phyloP scores from a whole-genome alignment of 2,113 vertebrate genomes.

The Tenrec ecaudatus region DNA sequence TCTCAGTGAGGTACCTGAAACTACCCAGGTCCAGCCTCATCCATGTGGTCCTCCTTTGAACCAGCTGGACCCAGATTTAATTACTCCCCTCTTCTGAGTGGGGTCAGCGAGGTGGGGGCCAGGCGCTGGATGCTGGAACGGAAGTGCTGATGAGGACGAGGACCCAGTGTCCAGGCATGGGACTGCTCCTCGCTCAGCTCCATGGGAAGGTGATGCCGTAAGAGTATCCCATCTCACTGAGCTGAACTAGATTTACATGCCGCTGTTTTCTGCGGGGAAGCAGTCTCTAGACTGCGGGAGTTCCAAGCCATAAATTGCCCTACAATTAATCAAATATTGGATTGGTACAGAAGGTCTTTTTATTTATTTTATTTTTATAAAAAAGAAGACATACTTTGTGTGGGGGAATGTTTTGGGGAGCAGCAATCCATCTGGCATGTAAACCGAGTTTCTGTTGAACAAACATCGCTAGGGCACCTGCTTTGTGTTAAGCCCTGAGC shows the following conservation, averaged over 20 bases:
- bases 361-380: not conserved
- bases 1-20: conserved; percentile 19
- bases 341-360: conserved; percentile 13
- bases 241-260: conserved; percentile 52
- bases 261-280: conserved; percentile 25
- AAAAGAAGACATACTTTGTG: conserved; percentile 35
- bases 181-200: conserved; percentile 1
- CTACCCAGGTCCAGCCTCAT: conserved; percentile 6
- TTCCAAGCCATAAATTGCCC: conserved; percentile 47
- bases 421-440: conserved; percentile 4
- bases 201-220: not conserved
- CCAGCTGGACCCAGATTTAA: conserved; percentile 23
- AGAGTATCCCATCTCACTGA: conserved; percentile 47
- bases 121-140: not conserved
- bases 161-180: conserved; percentile 48
- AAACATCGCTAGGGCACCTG: not conserved
- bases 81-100: conserved; percentile 50
- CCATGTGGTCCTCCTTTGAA: conserved; percentile 57
- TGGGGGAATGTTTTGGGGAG: conserved; percentile 32
- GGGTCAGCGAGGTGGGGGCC: conserved; percentile 48
- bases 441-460: conserved; percentile 27
- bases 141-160: conserved; percentile 71
- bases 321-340: conserved; percentile 48
- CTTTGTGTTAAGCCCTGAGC: not conserved
- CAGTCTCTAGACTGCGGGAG: conserved; percentile 9